These are phyloP conservation scores for Holcopasites calliopsidis DNA, from an alignment of 1,140 invertebrate species.

Conservation along the genomic window DNA sequence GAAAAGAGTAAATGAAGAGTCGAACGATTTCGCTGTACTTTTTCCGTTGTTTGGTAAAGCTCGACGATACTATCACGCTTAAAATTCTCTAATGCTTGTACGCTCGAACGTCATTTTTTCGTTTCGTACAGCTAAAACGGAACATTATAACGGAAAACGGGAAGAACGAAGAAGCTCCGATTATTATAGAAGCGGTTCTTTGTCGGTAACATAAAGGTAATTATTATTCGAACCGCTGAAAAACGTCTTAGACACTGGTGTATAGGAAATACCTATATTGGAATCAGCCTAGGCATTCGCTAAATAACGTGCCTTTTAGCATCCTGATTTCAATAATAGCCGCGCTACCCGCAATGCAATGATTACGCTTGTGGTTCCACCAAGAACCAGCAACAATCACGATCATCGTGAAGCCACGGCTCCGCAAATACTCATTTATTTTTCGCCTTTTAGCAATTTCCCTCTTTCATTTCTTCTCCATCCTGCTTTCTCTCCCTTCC, in stretches of 20 bases:
- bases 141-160: neutral
- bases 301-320: no score
- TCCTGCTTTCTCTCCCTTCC: neutral
- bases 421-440: neutral
- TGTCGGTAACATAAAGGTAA: neutral
- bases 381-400: neutral
- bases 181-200: neutral
- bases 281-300: neutral
- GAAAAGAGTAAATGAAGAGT: neutral
- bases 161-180: slow-evolving; percentile 5
- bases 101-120: no score
- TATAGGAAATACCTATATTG: neutral
- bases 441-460: neutral
- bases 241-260: neutral
- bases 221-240: neutral
- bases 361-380: neutral
- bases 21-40: neutral
- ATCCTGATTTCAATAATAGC: neutral
- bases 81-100: no score
- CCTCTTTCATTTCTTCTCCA: slow-evolving; percentile 2
- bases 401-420: neutral
- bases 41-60: neutral
- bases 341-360: slow-evolving; percentile 7
- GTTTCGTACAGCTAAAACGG: neutral
- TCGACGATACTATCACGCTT: neutral